phyloP scores from a whole-genome alignment of 2,797 vertebrate genomes.

The Eulemur mongoz region DNA sequence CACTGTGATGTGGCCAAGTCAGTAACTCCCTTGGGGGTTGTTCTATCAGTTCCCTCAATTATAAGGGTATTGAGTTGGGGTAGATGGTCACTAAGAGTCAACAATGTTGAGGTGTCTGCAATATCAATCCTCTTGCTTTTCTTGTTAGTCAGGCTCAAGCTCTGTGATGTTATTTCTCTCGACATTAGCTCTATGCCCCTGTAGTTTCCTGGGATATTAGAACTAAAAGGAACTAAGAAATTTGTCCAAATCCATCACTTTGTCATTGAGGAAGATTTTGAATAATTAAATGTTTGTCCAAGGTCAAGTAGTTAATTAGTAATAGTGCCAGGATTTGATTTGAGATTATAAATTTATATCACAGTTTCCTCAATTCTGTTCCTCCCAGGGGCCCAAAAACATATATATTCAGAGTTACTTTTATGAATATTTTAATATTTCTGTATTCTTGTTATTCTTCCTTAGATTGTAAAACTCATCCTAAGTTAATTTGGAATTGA shows the following conservation, averaged over 20 bases:
- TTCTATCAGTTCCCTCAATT: neutral
- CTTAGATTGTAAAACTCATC: neutral
- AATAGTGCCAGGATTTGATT: neutral
- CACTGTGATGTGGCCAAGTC: neutral
- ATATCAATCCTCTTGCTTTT: neutral
- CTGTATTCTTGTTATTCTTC: neutral
- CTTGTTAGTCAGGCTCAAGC: neutral
- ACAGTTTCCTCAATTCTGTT: neutral
- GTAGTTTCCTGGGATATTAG: neutral
- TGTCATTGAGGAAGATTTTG: neutral
- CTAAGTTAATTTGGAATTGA: constrained; percentile 6
- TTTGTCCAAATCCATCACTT: neutral
- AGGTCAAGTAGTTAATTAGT: neutral
- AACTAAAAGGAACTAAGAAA: neutral
- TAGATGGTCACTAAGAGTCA: neutral
- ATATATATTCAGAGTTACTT: neutral
- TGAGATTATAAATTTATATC: neutral
- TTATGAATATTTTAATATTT: constrained; percentile 37
- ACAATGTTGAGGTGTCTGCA: accelerated
- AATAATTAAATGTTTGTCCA: neutral
- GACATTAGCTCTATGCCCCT: neutral
- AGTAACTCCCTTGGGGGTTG: neutral
- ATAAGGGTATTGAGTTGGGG: neutral
- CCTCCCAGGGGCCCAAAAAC: neutral
- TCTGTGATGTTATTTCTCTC: neutral